A percentile compares a stretch with the other conserved stretches of the same genome.
phyloP scores from a whole-genome alignment of 2,113 vertebrate species.

The Saimiri boliviensis region DNA sequence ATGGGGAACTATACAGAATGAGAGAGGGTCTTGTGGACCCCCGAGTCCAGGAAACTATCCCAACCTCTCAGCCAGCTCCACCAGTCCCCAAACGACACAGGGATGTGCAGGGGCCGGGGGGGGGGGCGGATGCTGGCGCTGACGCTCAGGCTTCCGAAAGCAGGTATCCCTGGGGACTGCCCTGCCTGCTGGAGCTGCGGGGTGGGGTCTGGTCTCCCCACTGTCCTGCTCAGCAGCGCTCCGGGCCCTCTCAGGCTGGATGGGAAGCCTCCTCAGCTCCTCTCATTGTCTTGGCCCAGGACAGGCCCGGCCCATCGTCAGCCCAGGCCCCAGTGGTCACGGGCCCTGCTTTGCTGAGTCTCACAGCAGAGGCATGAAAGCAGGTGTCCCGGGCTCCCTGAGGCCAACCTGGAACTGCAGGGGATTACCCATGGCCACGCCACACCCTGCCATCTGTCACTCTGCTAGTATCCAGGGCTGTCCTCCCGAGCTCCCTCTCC shows the following conservation, averaged over 20 bases:
- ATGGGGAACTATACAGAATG: neutral
- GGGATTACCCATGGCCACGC: fast-evolving
- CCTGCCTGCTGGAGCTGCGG: fast-evolving
- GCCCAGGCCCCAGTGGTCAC: neutral
- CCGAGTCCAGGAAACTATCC: neutral
- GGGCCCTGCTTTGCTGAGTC: neutral
- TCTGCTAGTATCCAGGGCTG: neutral
- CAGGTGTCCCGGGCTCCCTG: neutral
- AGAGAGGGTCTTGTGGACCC: neutral
- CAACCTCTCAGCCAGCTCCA: neutral
- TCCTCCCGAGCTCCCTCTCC: neutral
- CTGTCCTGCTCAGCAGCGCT: neutral
- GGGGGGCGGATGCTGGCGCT: neutral
- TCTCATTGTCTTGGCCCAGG: fast-evolving
- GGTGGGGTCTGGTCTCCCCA: neutral
- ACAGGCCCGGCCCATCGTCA: neutral
- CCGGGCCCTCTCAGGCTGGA: neutral
- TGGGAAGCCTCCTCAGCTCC: fast-evolving
- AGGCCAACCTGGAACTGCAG: neutral
- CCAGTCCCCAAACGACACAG: neutral
- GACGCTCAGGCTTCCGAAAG: neutral
- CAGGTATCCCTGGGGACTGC: fast-evolving
- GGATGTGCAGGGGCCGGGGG: fast-evolving
- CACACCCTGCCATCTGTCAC: neutral
- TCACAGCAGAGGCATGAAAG: neutral